Evolutionary conservation across 1,140 invertebrate species (phyloP), one percentile per base, ranked within the genome.

Genomic region (Wiebesia pumilae): DNA sequence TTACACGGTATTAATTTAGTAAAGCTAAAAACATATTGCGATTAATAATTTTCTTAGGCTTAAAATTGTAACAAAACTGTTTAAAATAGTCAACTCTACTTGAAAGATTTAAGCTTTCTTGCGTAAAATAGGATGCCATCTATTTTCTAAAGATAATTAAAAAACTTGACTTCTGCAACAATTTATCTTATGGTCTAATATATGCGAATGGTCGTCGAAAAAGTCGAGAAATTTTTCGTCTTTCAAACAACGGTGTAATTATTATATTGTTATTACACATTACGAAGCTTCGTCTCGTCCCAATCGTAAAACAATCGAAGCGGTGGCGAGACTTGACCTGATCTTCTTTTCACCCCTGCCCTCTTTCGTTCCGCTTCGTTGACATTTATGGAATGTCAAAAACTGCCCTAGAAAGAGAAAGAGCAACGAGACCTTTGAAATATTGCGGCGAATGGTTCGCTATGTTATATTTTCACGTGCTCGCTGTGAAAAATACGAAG

Each of bases 201-300:
- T 12, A 19, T 9, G 12, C 54, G 1, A 14, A 6, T 16, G 47
- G 24, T 47, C 65, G 16, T 43, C 16, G 27, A 82, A 54, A 58
- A 80, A 62, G 78, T 43, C 51, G 47, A 51, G 14, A 35, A 80
- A 80, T 80, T 73, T 83, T 83, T 75, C 33, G 40, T 67, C 38
- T 10, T 19, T 27, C 30, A 33, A 58, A 73, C 43, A 73, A 51
- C 67, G 24, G 78, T 33, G 67, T 51, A 77, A 83, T 83, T 75
- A 83, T 83, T 83, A 83, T 83, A 83, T 83, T 83, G 82, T 77
- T 77, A 83, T 83, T 83, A 83, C 16, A 83, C 81, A 83, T 83
- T 83, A 83, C 67, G 30, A 77, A 83, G 54, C 71, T 43, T 43
- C 1, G 47, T 47, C 35, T 40, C 24, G 67, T 38, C 67, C 81